Base-by-base conservation (phyloP, 2,888 invertebrate species). In the Meteorus cinctellus region DNA sequence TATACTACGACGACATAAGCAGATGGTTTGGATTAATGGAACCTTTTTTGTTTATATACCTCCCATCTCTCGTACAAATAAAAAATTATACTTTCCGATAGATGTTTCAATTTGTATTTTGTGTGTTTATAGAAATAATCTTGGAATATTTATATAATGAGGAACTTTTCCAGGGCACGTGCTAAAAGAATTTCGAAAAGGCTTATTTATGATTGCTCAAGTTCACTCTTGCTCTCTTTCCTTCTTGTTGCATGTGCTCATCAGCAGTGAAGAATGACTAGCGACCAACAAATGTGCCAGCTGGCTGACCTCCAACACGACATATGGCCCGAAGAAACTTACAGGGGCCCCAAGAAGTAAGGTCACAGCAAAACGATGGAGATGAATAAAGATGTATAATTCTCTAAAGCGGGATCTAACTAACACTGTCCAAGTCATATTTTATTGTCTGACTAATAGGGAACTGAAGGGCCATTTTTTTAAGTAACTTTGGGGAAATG, bases 271-370 rank as follows among this genome's bases (percentile, higher is more conserved):
- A 72, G 77, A 79, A 79, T 79, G 77, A 79, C 77, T 77, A 75
- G 60, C 66, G 19, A 24, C 29, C 24, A 65, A 36, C 85, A 86
- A 86, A 85, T 86, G 85, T 82, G 82, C 84, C 87, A 88, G 87
- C 87, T 88, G 87, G 84, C 84, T 78, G 79, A 79, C 83, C 78
- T 81, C 70, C 75, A 69, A 41, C 69, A 45, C 77, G 63, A 63
- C 72, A 72, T 72, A 63, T 72, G 72, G 72, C 63, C 55, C 19
- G 34, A 69, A 55, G 51, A 51, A 55, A 55, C 55, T 55, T 55
- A 5, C 19, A 55, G 55, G 55, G 55, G 55, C 55, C 24, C 10
- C 10, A 55, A 55, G 19, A 19, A 55, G 55, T 55, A 55, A 55
- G 55, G 55, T 55, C 55, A 55, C 16, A n/a, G 24, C 24, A 72